Evolutionary conservation across 2,797 vertebrate species (phyloP).

Genomic region (Sebastes hopkinsi): DNA sequence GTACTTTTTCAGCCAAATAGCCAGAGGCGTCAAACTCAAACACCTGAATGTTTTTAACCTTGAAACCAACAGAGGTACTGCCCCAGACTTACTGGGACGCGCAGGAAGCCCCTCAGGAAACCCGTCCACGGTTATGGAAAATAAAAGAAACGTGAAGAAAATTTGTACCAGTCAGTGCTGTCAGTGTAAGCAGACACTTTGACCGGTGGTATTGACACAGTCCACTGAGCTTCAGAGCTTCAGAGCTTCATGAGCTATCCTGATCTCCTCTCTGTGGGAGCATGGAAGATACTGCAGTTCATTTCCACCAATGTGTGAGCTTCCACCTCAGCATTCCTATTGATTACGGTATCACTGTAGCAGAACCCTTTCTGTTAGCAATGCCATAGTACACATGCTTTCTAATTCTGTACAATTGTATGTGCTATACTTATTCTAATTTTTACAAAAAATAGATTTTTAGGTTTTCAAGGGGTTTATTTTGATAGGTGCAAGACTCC

Average conservation of each 20-base stretch:
- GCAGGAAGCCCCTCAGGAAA: neutral
- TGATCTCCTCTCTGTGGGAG: neutral
- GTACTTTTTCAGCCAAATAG: neutral
- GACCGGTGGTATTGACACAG: neutral
- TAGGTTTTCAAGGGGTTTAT: neutral
- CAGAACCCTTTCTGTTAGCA: neutral
- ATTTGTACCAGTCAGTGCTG: neutral
- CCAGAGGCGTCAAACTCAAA: neutral
- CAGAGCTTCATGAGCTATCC: neutral
- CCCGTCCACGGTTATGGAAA: too few relatives aligned
- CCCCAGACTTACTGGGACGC: neutral
- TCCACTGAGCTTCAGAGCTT: neutral
- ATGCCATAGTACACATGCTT: too few relatives aligned
- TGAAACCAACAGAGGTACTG: neutral
- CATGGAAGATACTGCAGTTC: neutral
- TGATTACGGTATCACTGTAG: neutral
- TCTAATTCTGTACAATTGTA: neutral
- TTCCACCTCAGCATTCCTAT: neutral
- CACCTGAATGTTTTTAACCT: neutral
- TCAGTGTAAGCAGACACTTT: neutral
- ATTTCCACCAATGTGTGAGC: neutral
- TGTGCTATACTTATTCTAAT: neutral
- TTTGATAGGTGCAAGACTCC: neutral
- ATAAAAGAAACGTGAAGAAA: neutral
- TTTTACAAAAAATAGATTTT: neutral